Evolutionary conservation across 2,113 vertebrate species (phyloP).

Genomic region (Brachyistius frenatus): DNA sequence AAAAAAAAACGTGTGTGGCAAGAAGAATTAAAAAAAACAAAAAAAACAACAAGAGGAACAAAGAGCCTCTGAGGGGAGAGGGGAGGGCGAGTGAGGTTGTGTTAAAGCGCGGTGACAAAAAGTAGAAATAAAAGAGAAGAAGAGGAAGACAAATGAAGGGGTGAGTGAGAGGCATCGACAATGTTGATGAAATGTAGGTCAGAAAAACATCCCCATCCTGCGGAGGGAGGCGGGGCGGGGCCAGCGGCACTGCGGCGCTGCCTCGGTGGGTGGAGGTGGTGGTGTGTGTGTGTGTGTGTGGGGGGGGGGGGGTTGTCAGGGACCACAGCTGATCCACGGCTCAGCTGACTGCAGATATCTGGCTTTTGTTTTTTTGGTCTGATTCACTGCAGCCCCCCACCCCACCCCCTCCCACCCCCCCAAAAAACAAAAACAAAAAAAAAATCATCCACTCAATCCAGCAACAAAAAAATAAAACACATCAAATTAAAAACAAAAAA

Average conservation of each 20-base stretch:
- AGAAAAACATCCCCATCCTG: constrained; percentile 77
- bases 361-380: too few species aligned
- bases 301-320: neutral
- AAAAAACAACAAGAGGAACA: too few species aligned
- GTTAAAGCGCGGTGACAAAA: neutral
- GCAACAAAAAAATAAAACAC: too few species aligned
- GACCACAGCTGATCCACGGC: too few species aligned
- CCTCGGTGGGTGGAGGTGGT: constrained; percentile 20
- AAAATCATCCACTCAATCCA: too few species aligned
- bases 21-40: neutral
- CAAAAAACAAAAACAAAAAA: too few species aligned
- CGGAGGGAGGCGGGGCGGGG: constrained; percentile 37
- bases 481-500: too few species aligned
- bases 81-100: neutral
- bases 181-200: constrained; percentile 75
- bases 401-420: too few species aligned
- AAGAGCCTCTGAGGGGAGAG: too few species aligned
- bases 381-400: too few species aligned
- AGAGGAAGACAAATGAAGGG: constrained; percentile 12
- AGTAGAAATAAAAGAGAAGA: constrained; percentile 21
- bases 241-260: constrained; percentile 39
- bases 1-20: neutral
- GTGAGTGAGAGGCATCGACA: neutral
- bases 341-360: too few species aligned
- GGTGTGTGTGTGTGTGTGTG: neutral